Base-by-base conservation (phyloP, 2,888 invertebrate species). In the Ophion slaviceki region DNA sequence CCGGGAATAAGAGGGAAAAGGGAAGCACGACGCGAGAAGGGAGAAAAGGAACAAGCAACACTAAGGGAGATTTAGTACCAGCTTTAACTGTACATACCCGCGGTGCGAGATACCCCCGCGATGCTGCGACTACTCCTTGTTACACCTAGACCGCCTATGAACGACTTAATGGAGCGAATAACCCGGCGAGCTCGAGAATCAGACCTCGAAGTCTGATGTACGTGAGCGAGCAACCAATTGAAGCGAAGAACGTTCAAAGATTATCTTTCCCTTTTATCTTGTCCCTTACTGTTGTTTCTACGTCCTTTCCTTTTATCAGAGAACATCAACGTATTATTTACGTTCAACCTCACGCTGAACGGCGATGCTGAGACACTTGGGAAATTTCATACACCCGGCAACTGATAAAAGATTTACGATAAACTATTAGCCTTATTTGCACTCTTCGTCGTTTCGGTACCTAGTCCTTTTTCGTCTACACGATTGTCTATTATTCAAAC, bases 141-240 rank as follows among this genome's bases (percentile, higher is more conserved):
- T 78, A 86, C 87, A 84, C 86, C 74, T 86, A 85, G 91, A 91
- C 91, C 91, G 91, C 89, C 92, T 92, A 92, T 92, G 92, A 93
- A 92, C 92, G 92, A 91, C 92, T 93, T 93, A 93, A 93, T 93
- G 92, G 93, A 91, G 92, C 92, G 91, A 88, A 87, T 82, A 80
- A 82, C 62, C 82, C 75, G 79, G 88, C 82, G 59, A 84, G 85
- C 62, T 77, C 81, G 79, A 45, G 80, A 86, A 78, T 85, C 84
- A 78, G 62, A 84, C 70, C 72, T 80, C 81, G 80, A 64, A 83
- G 64, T 82, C 53, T 53, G 53, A 53, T 81, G 62, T 47, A 75
- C 68, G 72, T 61, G 72, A 74, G 66, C 75, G 81, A 87, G 79
- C 84, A 83, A 82, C 85, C 84, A 80, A 79, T 85, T 87, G 81